phyloP scores from a whole-genome alignment of 2,797 vertebrate species.

The Gadopsis marmoratus region DNA sequence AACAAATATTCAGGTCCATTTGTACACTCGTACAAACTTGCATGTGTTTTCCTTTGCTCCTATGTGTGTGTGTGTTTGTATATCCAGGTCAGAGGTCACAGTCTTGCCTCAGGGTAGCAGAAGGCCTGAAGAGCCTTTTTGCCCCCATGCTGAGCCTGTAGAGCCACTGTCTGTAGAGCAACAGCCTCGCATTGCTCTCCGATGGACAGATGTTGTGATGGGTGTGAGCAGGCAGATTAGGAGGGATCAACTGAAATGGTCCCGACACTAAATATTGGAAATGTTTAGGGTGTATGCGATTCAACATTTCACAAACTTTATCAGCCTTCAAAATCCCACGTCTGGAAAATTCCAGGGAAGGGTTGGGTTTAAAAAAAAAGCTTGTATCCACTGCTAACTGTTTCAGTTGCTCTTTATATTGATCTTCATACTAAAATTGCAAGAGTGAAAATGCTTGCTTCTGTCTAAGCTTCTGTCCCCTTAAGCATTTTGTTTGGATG shows the following conservation, averaged over 20 bases:
- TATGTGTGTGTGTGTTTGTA: constrained; percentile 44
- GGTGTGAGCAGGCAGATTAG: constrained; percentile 35
- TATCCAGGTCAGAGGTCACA: constrained; percentile 70
- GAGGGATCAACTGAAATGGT: constrained; percentile 17
- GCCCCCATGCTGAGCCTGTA: constrained; percentile 63
- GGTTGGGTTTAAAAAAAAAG: constrained; percentile 27
- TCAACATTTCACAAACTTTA: constrained; percentile 21
- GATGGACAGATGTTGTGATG: constrained; percentile 63
- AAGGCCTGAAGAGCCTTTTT: constrained; percentile 61
- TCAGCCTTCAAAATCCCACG: neutral
- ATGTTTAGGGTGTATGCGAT: constrained; percentile 33
- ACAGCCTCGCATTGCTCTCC: constrained; percentile 33
- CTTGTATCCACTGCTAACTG: neutral
- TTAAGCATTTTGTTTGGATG: constrained; percentile 7
- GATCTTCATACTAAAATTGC: neutral
- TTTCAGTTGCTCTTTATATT: constrained; percentile 17
- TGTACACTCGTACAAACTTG: constrained; percentile 33
- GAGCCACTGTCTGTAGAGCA: constrained; percentile 56
- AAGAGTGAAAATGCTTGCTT: constrained; percentile 5
- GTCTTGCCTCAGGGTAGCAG: constrained; percentile 64
- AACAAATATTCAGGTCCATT: constrained; percentile 34
- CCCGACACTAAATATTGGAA: constrained; percentile 38
- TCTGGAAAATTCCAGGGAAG: constrained; percentile 53
- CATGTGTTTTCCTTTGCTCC: constrained; percentile 34
- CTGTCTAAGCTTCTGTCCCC: neutral